A percentile compares a stretch with the other conserved stretches of the same genome.
Conservation (phyloP, 2,797 vertebrate species). For the Gobio occitaniae region DNA sequence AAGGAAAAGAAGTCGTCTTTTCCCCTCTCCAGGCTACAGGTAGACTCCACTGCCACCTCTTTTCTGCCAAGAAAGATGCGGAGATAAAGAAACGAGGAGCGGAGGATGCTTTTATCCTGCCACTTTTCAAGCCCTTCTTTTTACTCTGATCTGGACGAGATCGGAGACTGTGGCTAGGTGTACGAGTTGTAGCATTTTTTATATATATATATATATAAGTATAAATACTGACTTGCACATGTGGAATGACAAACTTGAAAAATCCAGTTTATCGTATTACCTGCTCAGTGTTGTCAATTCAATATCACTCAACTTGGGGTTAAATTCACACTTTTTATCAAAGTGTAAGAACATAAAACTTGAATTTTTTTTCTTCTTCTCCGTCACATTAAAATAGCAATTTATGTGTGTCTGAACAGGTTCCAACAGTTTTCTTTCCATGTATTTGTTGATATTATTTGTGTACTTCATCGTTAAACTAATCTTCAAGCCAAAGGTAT, state of each 20-base stretch:
- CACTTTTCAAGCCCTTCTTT: constrained; percentile 71
- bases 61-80: constrained; percentile 13
- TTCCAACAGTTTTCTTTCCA: constrained; percentile 66
- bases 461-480: constrained; percentile 78
- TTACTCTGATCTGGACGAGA: constrained; percentile 36
- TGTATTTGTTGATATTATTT: constrained; percentile 61
- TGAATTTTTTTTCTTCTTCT: constrained; percentile 61
- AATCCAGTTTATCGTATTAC: constrained; percentile 65
- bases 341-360: constrained; percentile 69
- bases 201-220: background rate
- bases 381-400: constrained; percentile 55
- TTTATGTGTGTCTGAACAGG: constrained; percentile 43
- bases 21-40: constrained; percentile 43
- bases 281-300: constrained; percentile 59
- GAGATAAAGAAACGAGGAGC: constrained; percentile 32
- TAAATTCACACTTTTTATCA: constrained; percentile 53
- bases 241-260: constrained; percentile 81
- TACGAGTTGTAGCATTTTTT: constrained; percentile 83
- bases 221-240: constrained; percentile 80
- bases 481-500: constrained; percentile 84
- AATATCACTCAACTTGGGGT: constrained; percentile 44
- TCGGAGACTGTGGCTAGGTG: constrained; percentile 45
- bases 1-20: constrained; percentile 46
- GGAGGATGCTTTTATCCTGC: constrained; percentile 71
- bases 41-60: constrained; percentile 48